A percentile compares a stretch with the other conserved stretches of the same genome.
These are phyloP conservation scores for Drosophila gaucha DNA, from an alignment of 2,888 invertebrate genomes.

Conservation along the genomic window DNA sequence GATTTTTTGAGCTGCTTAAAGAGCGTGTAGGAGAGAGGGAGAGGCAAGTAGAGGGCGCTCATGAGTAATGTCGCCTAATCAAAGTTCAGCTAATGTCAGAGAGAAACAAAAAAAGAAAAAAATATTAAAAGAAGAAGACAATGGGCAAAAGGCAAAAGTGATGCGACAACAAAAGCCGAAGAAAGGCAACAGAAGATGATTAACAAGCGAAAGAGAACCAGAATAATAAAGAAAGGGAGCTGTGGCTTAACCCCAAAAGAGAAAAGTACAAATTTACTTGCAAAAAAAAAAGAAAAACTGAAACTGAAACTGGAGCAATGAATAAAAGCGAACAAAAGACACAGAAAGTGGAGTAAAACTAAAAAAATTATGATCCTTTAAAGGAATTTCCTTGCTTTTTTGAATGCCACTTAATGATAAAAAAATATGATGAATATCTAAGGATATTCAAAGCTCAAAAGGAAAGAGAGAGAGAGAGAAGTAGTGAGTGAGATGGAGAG, in stretches of 20 bases:
- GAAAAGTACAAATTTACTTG: constrained; percentile 46
- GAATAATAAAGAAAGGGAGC: constrained; percentile 11
- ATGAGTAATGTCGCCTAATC: constrained; percentile 45
- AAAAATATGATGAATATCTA: background rate
- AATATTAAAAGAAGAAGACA: constrained; percentile 14
- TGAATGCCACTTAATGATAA: constrained; percentile 8
- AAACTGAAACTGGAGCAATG: constrained; percentile 14
- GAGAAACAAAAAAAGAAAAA: background rate
- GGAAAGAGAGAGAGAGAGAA: background rate
- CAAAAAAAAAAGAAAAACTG: constrained; percentile 4
- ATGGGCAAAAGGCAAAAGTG: constrained; percentile 33
- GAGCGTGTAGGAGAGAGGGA: background rate
- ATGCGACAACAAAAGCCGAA: constrained; percentile 28
- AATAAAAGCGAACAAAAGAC: constrained; percentile 32
- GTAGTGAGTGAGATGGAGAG: too few species aligned
- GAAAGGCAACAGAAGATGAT: constrained; percentile 24
- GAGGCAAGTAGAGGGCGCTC: background rate
- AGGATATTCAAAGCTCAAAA: background rate
- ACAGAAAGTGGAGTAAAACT: constrained; percentile 17
- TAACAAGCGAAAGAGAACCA: constrained; percentile 19
- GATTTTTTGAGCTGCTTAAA: constrained; percentile 20
- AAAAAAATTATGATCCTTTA: background rate
- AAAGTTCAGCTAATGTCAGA: constrained; percentile 54
- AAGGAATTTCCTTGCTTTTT: background rate
- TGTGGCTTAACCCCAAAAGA: constrained; percentile 26